These are phyloP conservation scores for Halocynthia roretzi DNA, from an alignment of 23 tunicate species.

Conservation along the genomic window DNA sequence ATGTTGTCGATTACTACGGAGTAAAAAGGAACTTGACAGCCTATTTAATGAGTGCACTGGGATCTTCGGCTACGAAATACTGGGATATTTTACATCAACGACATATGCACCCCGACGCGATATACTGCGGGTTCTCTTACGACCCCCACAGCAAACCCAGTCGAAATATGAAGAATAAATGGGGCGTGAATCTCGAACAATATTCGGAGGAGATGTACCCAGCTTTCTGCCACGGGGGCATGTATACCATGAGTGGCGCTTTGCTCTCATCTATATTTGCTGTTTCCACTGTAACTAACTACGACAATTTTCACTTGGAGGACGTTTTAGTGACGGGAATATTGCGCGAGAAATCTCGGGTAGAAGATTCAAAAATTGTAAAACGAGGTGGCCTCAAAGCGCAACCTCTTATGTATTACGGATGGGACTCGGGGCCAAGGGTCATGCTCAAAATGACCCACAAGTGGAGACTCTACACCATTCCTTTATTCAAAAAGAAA, in stretches of 20 bases:
- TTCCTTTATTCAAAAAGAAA: neutral
- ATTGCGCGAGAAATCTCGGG: conserved; percentile 38
- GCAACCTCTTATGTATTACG: conserved; percentile 54
- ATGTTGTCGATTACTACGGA: too few species aligned
- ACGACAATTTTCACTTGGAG: conserved; percentile 44
- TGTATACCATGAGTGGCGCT: conserved; percentile 46
- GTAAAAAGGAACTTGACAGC: too few species aligned
- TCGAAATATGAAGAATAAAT: conserved; percentile 33
- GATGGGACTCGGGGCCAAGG: conserved; percentile 45
- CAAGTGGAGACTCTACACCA: conserved; percentile 36
- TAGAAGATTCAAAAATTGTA: conserved; percentile 16
- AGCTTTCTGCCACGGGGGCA: conserved; percentile 65
- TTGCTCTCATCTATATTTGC: conserved; percentile 27
- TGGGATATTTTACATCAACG: neutral
- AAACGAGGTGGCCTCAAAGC: conserved; percentile 22
- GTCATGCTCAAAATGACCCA: conserved; percentile 34
- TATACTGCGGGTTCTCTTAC: conserved; percentile 69
- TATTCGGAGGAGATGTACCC: conserved; percentile 47
- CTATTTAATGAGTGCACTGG: too few species aligned
- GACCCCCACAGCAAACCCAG: conserved; percentile 22
- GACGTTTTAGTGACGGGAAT: conserved; percentile 73
- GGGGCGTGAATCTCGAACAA: conserved; percentile 21
- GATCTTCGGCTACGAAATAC: too few species aligned
- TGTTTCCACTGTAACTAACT: conserved; percentile 35
- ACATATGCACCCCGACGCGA: neutral